Conservation (phyloP, 2,888 invertebrate species). For the Baronia brevicornis region DNA sequence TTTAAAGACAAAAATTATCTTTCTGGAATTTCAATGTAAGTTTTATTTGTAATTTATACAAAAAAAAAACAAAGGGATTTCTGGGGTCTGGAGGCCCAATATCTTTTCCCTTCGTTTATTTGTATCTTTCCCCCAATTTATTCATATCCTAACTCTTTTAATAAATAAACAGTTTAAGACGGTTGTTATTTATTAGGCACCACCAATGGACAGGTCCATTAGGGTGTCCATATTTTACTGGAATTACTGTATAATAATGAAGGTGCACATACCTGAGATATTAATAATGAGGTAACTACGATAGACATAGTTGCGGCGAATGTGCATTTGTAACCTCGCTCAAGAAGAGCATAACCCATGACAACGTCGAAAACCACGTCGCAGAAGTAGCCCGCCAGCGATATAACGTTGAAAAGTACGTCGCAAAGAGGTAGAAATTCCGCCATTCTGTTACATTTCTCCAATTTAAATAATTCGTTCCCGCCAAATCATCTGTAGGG, state of each 20-base stretch:
- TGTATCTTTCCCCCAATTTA: no score
- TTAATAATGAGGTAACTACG: constrained; percentile 82
- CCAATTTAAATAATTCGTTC: constrained; percentile 19
- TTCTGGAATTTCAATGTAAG: background rate
- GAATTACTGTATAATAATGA: no score
- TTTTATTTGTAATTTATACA: background rate
- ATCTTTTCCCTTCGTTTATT: no score
- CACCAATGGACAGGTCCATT: no score
- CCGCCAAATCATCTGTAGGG: constrained; percentile 19
- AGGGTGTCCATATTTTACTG: no score
- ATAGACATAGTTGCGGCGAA: constrained; percentile 82
- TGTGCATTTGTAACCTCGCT: constrained; percentile 78
- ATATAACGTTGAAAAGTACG: constrained; percentile 92
- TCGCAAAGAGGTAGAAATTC: constrained; percentile 94
- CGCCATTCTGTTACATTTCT: constrained; percentile 75
- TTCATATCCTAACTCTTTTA: no score
- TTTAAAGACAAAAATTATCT: no score
- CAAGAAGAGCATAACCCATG: constrained; percentile 88
- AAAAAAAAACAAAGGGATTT: no score
- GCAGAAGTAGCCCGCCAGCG: constrained; percentile 92
- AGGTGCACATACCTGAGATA: constrained; percentile 82
- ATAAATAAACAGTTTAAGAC: no score
- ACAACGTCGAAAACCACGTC: constrained; percentile 92
- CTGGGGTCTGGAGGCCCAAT: no score
- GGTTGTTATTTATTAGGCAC: no score